Evolutionary conservation across 1,140 invertebrate genomes (phyloP).

Genomic region (Aphis gossypii): DNA sequence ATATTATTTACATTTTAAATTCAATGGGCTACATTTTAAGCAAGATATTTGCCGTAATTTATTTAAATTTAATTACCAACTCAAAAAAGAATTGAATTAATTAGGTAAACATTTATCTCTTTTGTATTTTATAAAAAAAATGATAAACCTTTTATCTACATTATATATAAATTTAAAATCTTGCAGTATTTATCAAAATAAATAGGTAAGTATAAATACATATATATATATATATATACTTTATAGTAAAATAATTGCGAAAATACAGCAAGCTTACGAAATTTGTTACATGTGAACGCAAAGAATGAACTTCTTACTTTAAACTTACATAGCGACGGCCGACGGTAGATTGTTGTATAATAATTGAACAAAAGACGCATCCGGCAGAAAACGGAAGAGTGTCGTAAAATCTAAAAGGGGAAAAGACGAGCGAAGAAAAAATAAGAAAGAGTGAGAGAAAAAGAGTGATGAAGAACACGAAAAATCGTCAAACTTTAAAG

Average conservation of each 20-base stretch:
- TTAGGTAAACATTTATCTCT: background rate
- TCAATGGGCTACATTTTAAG: background rate
- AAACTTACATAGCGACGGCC: background rate
- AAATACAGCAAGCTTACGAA: background rate
- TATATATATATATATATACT: background rate
- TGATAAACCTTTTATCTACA: background rate
- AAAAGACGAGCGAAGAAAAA: background rate
- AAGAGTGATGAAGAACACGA: background rate
- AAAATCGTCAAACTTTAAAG: slow-evolving; percentile 54
- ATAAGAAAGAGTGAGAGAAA: background rate
- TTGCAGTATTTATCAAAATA: background rate
- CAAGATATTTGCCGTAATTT: background rate
- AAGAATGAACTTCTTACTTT: background rate
- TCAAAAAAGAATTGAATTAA: background rate
- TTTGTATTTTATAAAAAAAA: background rate
- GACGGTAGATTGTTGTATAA: background rate
- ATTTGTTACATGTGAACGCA: background rate
- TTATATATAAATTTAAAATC: background rate
- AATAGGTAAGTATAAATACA: background rate
- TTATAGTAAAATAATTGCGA: background rate
- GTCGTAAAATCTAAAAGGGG: slow-evolving; percentile 19
- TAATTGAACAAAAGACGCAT: background rate
- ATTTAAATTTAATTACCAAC: background rate
- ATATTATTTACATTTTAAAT: background rate
- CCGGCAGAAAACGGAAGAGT: background rate